Evolutionary conservation across 2,797 vertebrate species (phyloP), one percentile per base, ranked within the genome.

Genomic region (Champsocephalus gunnari): DNA sequence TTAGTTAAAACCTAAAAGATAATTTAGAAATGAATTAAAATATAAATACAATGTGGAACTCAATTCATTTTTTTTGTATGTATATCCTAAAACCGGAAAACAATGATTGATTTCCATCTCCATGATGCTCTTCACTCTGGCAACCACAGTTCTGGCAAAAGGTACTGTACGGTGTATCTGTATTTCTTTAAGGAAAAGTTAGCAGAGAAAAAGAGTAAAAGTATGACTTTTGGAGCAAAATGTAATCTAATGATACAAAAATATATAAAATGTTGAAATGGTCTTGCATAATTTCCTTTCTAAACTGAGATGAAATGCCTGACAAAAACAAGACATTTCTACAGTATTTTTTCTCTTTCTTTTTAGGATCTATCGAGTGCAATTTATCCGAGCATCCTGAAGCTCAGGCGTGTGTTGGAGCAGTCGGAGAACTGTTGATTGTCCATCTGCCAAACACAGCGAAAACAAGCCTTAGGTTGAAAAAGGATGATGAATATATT

Each of bases 401-500:
- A 73, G 8, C 0, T 50, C 66, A 4, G 9, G 28, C 2, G 11
- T 84, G 82, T 73, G 48, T 43, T 28, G 85, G 77, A 44, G 62
- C 8, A 3, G 43, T 47, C 21, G 80, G 77, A 4, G 24, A 78
- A 12, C 10, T 9, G 0, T 2, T 84, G 11, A 11, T 75, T 19
- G 72, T 87, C 53, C 16, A 73, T 21, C 43, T 82, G 11, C 7
- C 53, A 49, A 3, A 55, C 12, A 12, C 6, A 73, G 0, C 0
- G 28, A 48, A 67, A 49, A 3, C 0, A 54, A 0, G 49, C 0
- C 9, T 82, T 16, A 21, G 0, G 0, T 3, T 28, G 2, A 56
- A 0, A 19, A 51, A 12, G 12, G 21, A 0, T 21, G 4, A 19
- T 12, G 11, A 21, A 2, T 21, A 49, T 2, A 0, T 1, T 0